These are phyloP conservation scores for Mixornis gularis DNA, from an alignment of 2,113 vertebrate species.

Conservation along the genomic window DNA sequence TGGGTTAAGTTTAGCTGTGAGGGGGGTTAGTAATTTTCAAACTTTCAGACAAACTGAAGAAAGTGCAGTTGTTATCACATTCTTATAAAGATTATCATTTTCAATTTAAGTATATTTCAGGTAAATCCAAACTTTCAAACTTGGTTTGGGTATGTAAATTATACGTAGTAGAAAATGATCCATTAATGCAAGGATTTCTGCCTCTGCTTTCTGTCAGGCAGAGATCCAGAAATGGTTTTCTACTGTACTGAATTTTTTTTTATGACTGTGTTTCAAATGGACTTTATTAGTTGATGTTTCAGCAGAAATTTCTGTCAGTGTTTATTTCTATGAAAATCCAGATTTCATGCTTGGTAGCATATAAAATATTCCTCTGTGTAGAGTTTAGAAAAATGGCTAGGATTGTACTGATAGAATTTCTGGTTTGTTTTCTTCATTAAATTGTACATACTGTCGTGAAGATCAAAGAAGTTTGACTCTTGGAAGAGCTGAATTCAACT, in stretches of 20 bases:
- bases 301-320: neutral
- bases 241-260: neutral
- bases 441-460: neutral
- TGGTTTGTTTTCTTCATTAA: neutral
- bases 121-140: neutral
- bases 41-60: neutral
- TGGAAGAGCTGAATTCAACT: neutral
- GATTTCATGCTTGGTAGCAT: neutral
- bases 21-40: neutral
- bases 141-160: neutral
- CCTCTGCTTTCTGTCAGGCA: neutral
- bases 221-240: neutral
- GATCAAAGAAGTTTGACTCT: neutral
- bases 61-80: neutral
- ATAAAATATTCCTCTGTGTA: neutral
- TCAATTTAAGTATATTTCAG: neutral
- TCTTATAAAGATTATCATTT: neutral
- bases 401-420: neutral
- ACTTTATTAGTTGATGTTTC: neutral
- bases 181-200: neutral
- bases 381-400: neutral
- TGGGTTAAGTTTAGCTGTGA: neutral
- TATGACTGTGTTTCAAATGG: neutral
- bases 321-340: neutral
- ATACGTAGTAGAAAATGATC: neutral